Base-by-base conservation (phyloP, 2,888 invertebrate genomes). In the Luperina nickerlii region DNA sequence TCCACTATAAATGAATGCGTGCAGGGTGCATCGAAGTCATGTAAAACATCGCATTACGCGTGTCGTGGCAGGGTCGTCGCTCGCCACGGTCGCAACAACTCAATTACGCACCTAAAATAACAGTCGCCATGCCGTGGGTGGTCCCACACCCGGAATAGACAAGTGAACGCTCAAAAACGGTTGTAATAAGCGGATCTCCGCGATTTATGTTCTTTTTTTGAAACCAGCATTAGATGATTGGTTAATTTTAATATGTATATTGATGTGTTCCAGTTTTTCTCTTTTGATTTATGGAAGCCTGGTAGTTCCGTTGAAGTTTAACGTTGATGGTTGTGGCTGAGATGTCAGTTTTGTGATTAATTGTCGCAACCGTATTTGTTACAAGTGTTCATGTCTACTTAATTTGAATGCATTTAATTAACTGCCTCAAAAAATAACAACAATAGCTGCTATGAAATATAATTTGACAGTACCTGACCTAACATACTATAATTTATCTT, bases 41-140 rank as follows among this genome's bases (percentile, higher is more conserved):
- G 95, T 95, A 94, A 94, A 95, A 94, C 94, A 93, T 90, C 89
- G 90, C 92, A 94, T 95, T 93, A 95, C 92, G 93, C 94, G 92
- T 94, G 94, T 95, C 92, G 91, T 89, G 81, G 90, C 91, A 86
- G 90, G 94, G 94, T 90, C 94, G 92, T 91, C 93, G 94, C 90
- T 92, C 93, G 92, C 84, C 88, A 90, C 93, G 92, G 92, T 92
- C 92, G 93, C 94, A 94, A 96, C 96, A 93, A 93, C 96, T 96
- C 96, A 96, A 96, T 96, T 96, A 96, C 95, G 92, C 90, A 92
- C 93, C 96, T 95, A 95, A 96, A 96, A 96, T 96, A 96, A 96
- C 96, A 94, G 90, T 88, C 87, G 78, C 85, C 81, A 82, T 90
- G 68, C 90, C 85, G 92, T 93, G 95, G 94, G 95, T 95, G 94